These are phyloP conservation scores for Ruditapes philippinarum DNA, from an alignment of 1,140 invertebrate genomes.

Conservation along the genomic window DNA sequence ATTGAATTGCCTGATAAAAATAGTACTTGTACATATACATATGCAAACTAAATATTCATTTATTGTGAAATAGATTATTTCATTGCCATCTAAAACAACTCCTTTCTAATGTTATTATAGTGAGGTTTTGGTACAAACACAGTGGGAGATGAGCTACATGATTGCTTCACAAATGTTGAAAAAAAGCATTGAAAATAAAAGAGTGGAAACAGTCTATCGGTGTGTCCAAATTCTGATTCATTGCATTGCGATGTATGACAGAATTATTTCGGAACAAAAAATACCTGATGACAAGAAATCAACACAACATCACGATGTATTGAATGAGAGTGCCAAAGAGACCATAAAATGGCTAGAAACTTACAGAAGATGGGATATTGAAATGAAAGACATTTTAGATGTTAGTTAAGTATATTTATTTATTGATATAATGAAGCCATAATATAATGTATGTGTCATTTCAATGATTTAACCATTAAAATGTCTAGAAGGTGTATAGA, in stretches of 20 bases:
- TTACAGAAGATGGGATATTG: not conserved
- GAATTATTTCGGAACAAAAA: not conserved
- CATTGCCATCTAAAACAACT: not conserved
- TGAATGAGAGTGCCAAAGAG: not conserved
- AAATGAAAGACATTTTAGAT: not conserved
- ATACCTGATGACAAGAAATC: not conserved
- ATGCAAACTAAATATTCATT: not conserved
- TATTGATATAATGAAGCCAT: no score
- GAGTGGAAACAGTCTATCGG: not conserved
- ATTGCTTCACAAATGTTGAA: not conserved
- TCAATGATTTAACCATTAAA: no score
- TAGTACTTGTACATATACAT: not conserved
- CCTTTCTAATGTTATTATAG: not conserved
- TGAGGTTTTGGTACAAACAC: not conserved
- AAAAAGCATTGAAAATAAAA: not conserved
- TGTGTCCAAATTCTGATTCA: not conserved
- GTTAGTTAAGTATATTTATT: not conserved
- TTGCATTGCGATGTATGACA: slow-evolving; percentile 17
- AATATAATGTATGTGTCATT: no score
- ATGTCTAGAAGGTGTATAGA: no score
- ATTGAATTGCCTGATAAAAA: no score
- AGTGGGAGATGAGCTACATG: not conserved
- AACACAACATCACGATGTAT: not conserved
- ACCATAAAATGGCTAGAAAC: not conserved
- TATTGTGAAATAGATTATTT: not conserved